Base-by-base conservation (phyloP, 2,888 invertebrate genomes). In the Aethes cnicana region DNA sequence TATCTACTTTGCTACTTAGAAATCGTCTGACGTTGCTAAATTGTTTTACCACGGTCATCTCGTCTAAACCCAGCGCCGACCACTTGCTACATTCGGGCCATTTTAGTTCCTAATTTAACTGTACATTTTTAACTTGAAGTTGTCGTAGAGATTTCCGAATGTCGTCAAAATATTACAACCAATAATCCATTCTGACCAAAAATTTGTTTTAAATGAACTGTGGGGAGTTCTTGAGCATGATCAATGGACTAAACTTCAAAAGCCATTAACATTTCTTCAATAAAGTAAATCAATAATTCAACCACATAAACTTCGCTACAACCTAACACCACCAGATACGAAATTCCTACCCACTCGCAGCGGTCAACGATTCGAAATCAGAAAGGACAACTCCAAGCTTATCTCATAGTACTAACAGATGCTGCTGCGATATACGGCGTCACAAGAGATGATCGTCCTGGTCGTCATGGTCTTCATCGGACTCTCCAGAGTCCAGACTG, bases 401-500 rank as follows among this genome's bases (percentile, higher is more conserved):
- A 56, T 71, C 72, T 89, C 81, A 90, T 62, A 90, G 88, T 76
- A 90, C 88, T 75, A 90, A 69, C 53, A 89, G 69, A 65, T 89
- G 86, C 63, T 87, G 82, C 55, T 82, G 81, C 36, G 78, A 62
- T 8, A 85, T 72, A 71, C 74, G 79, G 75, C 87, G 89, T 88
- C 87, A 92, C 91, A 92, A 91, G 25, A 89, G 81, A 58, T 88
- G 86, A 49, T 90, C 89, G 14, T 89, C 89, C 0, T 69, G 72
- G 2, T 87, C 87, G 18, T 89, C 88, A 42, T 85, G 82, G 3
- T 88, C 87, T 25, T 88, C 89, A 39, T 88, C 87, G 3, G 88
- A 88, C 9, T 89, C 88, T 0, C 73, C 87, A 0, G 88, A 89
- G 57, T 89, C 88, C 14, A 89, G 63, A 58, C 88, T 83, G 0